Conservation (phyloP, 2,888 invertebrate genomes). For the Luperina testacea region DNA sequence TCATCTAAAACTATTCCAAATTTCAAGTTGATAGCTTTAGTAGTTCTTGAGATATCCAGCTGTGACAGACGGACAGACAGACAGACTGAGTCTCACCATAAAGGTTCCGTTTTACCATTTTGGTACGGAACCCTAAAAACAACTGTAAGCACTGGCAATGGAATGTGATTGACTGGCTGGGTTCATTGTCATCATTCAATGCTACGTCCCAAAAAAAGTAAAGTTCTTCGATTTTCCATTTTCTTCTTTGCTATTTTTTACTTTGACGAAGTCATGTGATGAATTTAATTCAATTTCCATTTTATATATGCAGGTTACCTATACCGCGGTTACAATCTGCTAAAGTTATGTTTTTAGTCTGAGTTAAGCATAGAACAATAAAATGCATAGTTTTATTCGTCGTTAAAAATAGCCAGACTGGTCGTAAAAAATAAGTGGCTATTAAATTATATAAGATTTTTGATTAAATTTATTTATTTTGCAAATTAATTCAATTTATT, state of each 20-base stretch:
- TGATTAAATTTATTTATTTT: slow-evolving; percentile 13
- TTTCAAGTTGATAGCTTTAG: too few species aligned
- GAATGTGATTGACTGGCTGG: background rate
- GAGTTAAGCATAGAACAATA: slow-evolving; percentile 8
- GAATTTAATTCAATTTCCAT: background rate
- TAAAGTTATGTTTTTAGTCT: background rate
- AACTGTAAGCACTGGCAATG: background rate
- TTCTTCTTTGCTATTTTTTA: background rate
- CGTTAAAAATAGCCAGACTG: slow-evolving; percentile 20
- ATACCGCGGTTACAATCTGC: background rate
- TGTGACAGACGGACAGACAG: too few species aligned
- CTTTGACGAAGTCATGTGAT: background rate
- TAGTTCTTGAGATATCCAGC: too few species aligned
- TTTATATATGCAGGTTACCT: background rate
- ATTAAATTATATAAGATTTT: slow-evolving; percentile 32
- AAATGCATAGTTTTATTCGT: slow-evolving; percentile 13
- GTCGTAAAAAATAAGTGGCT: slow-evolving; percentile 35
- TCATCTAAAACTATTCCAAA: too few species aligned
- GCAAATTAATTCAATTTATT: too few species aligned
- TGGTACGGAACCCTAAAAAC: background rate
- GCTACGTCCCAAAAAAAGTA: background rate
- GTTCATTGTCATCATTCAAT: background rate
- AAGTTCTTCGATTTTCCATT: background rate
- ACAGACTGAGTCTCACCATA: too few species aligned
- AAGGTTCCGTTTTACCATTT: too few species aligned